Base-by-base conservation (phyloP, 2,888 invertebrate species). In the Lucinisca nassula region DNA sequence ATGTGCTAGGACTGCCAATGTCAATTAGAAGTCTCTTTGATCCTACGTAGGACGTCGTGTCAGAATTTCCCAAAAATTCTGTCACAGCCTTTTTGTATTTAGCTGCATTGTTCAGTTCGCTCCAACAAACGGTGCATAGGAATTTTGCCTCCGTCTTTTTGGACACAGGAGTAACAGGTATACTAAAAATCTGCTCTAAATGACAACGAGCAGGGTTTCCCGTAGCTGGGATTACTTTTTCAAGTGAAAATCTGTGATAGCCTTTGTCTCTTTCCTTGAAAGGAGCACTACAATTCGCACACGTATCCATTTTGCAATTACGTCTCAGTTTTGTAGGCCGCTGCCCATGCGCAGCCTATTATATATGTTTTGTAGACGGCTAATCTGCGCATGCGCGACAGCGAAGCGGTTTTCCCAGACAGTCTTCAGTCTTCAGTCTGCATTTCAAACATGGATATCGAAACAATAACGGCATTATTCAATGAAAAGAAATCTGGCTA, bases 101-200 rank as follows among this genome's bases (percentile, higher is more conserved):
- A 1, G 30, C 74, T 27, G 74, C 58, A 27, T 74, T 32, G n/a
- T 61, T 74, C 32, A 81, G 40, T 1, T 55, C 55, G 40, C 38
- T 81, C 81, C 81, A 81, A 74, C 81, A 81, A 37, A 24, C 6
- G 17, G 74, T 32, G 27, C 81, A 81, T 12, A 81, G 32, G 27
- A 81, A 81, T n/a, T 38, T 55, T 58, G 38, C 74, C 24, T 58
- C 58, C 4, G 58, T 58, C 6, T 72, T 32, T 55, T 37, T 49
- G 8, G 35, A 51, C 17, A 37, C 73, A 35, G 80, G 80, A 24
- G 73, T 80, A 21, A 73, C n/a, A 17, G 55, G 14, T 32, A 58
- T 10, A 17, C 38, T 73, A 24, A 73, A 55, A 32, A 80, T 51
- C 12, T 37, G 24, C 21, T 51, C 49, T 24, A 80, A 37, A 30